Base-by-base conservation (phyloP, 2,113 vertebrate genomes). In the Emydura subglobosa region DNA sequence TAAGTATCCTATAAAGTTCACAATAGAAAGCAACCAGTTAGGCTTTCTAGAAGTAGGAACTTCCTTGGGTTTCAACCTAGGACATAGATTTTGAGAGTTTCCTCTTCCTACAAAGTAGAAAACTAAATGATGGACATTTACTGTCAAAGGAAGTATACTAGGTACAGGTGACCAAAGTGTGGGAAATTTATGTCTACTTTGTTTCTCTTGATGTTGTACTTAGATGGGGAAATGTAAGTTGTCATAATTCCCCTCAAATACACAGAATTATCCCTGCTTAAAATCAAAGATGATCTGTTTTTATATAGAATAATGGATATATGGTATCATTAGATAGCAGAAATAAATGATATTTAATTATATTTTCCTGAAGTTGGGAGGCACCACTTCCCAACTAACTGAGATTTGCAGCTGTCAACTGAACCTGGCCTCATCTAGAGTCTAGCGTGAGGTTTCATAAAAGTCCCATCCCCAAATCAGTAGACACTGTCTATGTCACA, bases 1-100 rank as follows among this genome's bases (percentile, higher is more conserved):
- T 49, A 82, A 0, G 0, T 0, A 50, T 76, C 42, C 22, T 44
- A 39, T 76, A 76, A 44, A 44, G 24, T 76, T 25, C 42, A 44
- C 21, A 76, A 76, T 25, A 76, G 72, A 22, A 76, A 76, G 79
- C 54, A 42, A 78, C 17, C 10, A 90, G 44, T 83, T 42, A 87
- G 68, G 80, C 74, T 2, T 85, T 95, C 44, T n/a, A 54, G 82
- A 82, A 84, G 12, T n/a, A 80, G 3, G 74, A 54, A 10, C 2
- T 0, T 51, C 65, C 17, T 68, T 1, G 0, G 74, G 42, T 86
- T 94, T 53, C 44, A 79, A 3, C 74, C 88, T 51, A 53, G 74
- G 5, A 51, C 4, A 1, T 27, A 84, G 78, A 3, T 61, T 95
- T 82, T 24, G 65, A 68, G 65, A 21, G 1, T 92, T 94, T 85